Evolutionary conservation across 2,888 invertebrate species (phyloP).

Genomic region (Limnephilus marmoratus): DNA sequence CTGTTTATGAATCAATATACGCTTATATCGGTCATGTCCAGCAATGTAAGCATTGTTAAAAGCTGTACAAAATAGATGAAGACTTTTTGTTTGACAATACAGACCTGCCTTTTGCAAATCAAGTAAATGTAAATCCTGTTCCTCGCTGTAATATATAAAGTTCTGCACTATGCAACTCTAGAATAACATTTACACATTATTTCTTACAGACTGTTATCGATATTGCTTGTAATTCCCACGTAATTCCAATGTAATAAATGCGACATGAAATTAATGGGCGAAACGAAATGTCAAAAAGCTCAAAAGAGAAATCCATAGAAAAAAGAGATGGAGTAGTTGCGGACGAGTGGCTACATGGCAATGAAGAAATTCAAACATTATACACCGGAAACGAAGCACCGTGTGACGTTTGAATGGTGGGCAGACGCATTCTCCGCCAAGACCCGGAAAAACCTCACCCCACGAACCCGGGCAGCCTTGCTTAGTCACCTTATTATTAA

Average conservation of each 20-base stretch:
- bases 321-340: not conserved
- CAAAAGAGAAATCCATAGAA: not conserved
- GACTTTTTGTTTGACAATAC: not conserved
- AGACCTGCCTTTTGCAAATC: not conserved
- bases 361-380: too few species aligned
- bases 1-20: too few species aligned
- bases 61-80: not conserved
- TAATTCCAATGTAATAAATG: not conserved
- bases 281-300: not conserved
- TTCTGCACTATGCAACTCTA: not conserved
- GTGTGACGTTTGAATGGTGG: too few species aligned
- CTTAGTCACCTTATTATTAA: too few species aligned
- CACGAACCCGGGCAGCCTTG: too few species aligned
- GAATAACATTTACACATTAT: not conserved
- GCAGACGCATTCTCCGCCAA: too few species aligned
- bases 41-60: not conserved
- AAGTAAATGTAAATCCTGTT: not conserved
- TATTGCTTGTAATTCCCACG: not conserved
- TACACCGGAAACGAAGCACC: too few species aligned
- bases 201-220: not conserved
- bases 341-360: not conserved
- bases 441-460: too few species aligned
- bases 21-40: not conserved
- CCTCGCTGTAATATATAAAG: not conserved
- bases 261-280: not conserved